Conservation (phyloP, 2,797 vertebrate species). For the Erithacus rubecula region DNA sequence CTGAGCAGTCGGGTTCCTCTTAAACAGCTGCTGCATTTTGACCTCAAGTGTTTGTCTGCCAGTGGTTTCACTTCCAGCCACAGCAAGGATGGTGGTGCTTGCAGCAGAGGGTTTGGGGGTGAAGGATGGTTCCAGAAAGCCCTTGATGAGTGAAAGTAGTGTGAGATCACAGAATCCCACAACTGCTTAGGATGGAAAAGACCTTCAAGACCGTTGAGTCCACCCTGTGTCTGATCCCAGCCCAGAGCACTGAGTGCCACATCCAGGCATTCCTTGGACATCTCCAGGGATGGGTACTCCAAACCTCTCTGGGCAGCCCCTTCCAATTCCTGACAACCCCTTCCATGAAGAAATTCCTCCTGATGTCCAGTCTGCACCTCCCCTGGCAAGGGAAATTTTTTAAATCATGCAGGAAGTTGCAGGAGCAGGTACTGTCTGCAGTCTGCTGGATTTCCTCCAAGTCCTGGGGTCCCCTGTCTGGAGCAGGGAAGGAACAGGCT, state of each 20-base stretch:
- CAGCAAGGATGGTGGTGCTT: fast-evolving
- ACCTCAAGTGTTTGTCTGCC: background rate
- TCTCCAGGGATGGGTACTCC: background rate
- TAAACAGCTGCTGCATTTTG: background rate
- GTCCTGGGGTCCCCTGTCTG: background rate
- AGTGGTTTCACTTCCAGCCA: background rate
- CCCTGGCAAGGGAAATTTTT: background rate
- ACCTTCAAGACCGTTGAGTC: background rate
- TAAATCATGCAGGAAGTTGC: background rate
- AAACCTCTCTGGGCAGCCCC: background rate
- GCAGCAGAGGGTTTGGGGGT: background rate
- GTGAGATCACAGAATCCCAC: background rate
- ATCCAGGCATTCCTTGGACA: fast-evolving
- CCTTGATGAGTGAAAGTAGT: background rate
- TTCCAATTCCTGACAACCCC: background rate
- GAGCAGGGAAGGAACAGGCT: background rate
- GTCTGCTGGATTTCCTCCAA: background rate
- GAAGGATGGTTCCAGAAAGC: background rate
- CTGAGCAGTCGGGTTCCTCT: background rate
- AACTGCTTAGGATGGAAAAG: background rate
- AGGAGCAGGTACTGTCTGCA: background rate
- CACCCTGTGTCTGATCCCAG: background rate
- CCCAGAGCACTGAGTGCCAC: background rate
- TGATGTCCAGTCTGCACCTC: background rate
- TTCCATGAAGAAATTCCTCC: background rate